Evolutionary conservation across 2,888 invertebrate genomes (phyloP).

Genomic region (Anorthoa munda): DNA sequence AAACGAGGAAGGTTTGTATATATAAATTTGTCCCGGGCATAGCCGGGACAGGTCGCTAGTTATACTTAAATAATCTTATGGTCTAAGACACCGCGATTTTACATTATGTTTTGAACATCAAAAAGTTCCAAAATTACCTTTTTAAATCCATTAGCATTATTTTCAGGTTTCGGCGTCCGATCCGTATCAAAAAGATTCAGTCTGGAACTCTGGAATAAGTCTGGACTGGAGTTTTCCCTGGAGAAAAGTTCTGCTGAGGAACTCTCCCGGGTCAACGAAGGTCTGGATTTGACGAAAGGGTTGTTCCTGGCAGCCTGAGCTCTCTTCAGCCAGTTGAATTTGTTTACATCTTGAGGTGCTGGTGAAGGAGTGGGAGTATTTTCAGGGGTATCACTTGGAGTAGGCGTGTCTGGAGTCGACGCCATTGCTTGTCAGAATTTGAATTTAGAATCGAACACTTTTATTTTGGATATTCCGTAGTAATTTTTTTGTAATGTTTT

Average conservation of each 20-base stretch:
- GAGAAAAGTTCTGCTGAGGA: constrained; percentile 85
- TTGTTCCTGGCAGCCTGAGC: constrained; percentile 81
- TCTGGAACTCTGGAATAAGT: constrained; percentile 87
- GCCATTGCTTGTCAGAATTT: constrained; percentile 44
- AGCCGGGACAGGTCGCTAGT: no score
- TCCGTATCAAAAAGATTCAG: constrained; percentile 88
- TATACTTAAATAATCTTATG: not conserved
- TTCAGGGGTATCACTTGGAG: constrained; percentile 74
- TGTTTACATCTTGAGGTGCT: constrained; percentile 75
- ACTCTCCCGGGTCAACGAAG: constrained; percentile 84
- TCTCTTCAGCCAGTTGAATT: constrained; percentile 85
- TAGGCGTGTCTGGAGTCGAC: constrained; percentile 69
- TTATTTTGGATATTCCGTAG: not conserved
- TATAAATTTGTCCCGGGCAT: no score
- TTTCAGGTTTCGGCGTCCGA: constrained; percentile 84
- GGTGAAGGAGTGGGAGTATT: constrained; percentile 80
- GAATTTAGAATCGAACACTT: constrained; percentile 2
- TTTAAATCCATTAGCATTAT: constrained; percentile 71
- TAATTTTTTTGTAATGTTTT: not conserved
- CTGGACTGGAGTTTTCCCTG: constrained; percentile 84
- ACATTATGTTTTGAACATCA: not conserved
- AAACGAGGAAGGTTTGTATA: no score
- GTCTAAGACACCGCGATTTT: not conserved
- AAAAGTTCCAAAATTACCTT: constrained; percentile 75
- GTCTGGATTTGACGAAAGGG: constrained; percentile 84